These are phyloP conservation scores for Drosophila mauritiana DNA, from an alignment of 1,140 invertebrate species.

Conservation along the genomic window DNA sequence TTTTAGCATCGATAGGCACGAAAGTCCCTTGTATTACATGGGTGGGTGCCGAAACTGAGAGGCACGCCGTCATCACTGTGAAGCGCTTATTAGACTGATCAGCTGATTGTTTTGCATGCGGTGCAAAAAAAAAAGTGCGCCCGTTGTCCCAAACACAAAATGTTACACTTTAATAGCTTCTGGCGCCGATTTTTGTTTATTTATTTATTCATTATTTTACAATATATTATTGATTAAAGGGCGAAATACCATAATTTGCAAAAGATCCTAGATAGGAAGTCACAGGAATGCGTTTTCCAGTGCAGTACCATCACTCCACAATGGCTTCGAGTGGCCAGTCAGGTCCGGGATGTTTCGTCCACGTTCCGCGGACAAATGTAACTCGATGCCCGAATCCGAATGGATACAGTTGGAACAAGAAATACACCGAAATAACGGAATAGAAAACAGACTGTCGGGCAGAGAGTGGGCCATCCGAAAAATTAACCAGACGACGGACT, in stretches of 20 bases:
- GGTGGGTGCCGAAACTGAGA: no score
- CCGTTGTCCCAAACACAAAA: no score
- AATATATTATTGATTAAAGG: no score
- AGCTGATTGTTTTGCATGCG: background rate
- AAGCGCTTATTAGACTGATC: no score
- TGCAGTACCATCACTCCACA: background rate
- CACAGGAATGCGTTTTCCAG: background rate
- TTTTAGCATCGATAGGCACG: no score
- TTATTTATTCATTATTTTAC: no score
- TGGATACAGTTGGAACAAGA: background rate
- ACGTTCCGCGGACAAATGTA: background rate
- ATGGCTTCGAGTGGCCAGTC: background rate
- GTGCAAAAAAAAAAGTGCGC: no score
- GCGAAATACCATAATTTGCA: no score
- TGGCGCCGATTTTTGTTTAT: no score
- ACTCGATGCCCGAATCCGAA: background rate
- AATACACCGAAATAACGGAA: slow-evolving; percentile 3
- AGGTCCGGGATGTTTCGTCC: background rate
- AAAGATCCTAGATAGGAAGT: background rate
- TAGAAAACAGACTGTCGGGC: background rate
- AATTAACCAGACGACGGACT: slow-evolving; percentile 12
- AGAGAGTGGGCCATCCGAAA: background rate
- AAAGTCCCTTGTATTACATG: no score
- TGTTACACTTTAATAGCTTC: no score
- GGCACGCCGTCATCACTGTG: no score